Conservation (phyloP, 1,140 invertebrate genomes). For the Limonius californicus region DNA sequence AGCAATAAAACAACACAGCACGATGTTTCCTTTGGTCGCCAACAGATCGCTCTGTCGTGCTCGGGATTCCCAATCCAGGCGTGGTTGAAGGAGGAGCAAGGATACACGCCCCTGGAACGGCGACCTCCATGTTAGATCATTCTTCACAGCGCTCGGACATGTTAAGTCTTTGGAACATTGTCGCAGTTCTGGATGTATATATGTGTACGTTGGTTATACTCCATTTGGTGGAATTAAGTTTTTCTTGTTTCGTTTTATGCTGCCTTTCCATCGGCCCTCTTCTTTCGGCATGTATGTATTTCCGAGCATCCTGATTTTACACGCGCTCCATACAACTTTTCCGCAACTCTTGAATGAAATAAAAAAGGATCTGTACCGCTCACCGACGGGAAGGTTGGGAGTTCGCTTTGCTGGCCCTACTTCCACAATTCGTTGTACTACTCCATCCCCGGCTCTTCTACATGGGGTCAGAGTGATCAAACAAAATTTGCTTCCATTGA, state of each 20-base stretch:
- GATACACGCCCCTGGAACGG: conserved; percentile 25
- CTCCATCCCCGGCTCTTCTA: no score
- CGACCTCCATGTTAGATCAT: conserved; percentile 46
- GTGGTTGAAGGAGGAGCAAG: conserved; percentile 31
- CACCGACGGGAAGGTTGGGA: no score
- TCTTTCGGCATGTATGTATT: background rate
- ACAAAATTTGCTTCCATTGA: no score
- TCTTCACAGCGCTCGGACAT: conserved; percentile 39
- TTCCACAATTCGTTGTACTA: no score
- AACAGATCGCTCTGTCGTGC: conserved; percentile 40
- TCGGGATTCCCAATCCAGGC: conserved; percentile 22
- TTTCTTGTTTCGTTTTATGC: conserved; percentile 6
- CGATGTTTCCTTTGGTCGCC: conserved; percentile 23
- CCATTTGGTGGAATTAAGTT: conserved; percentile 7
- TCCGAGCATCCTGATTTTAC: no score
- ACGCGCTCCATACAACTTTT: no score
- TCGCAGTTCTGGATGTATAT: conserved; percentile 24
- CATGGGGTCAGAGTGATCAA: no score
- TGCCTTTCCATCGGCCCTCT: background rate
- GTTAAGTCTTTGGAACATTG: conserved; percentile 39
- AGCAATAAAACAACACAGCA: conserved; percentile 39
- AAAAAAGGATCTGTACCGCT: no score
- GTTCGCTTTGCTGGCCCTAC: no score
- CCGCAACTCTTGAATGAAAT: no score
- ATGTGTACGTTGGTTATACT: conserved; percentile 11